Evolutionary conservation across 2,797 vertebrate genomes (phyloP).

Genomic region (Sebastes melanostomus): DNA sequence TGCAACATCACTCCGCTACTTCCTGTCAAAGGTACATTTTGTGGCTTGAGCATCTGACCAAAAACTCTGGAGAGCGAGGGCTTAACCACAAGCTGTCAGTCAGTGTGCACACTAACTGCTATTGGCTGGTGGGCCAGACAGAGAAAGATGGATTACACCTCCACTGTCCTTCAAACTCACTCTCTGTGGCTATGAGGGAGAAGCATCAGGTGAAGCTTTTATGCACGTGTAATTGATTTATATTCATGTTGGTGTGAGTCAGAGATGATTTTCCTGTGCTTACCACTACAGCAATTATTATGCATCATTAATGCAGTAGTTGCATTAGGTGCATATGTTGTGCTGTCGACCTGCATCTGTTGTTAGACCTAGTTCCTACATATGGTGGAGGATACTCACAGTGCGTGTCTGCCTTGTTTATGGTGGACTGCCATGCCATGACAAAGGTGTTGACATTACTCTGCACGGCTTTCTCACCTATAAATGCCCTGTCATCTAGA

Average conservation of each 20-base stretch:
- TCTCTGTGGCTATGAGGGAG: not conserved
- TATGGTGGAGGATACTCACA: constrained; percentile 17
- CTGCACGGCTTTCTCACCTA: constrained; percentile 43
- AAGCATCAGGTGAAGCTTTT: constrained; percentile 12
- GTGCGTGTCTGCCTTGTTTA: constrained; percentile 26
- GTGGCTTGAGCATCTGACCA: constrained; percentile 12
- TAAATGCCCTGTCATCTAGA: constrained; percentile 49
- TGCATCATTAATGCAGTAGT: constrained; percentile 52
- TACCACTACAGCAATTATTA: constrained; percentile 38
- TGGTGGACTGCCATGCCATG: not conserved
- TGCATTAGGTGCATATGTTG: constrained; percentile 48
- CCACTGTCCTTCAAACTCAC: constrained; percentile 11
- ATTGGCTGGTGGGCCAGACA: not conserved
- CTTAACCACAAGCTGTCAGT: constrained; percentile 42
- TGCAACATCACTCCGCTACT: constrained; percentile 9
- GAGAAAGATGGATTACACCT: not conserved
- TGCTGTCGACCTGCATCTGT: constrained; percentile 61
- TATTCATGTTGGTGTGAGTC: constrained; percentile 9
- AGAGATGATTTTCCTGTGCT: constrained; percentile 10
- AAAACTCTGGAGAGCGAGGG: constrained; percentile 6
- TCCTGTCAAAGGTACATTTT: constrained; percentile 19
- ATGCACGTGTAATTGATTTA: constrained; percentile 10
- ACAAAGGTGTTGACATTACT: constrained; percentile 46
- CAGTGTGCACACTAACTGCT: not conserved
- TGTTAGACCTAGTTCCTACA: constrained; percentile 19